Base-by-base conservation (phyloP, 2,797 vertebrate species). In the Nannoperca obscura region DNA sequence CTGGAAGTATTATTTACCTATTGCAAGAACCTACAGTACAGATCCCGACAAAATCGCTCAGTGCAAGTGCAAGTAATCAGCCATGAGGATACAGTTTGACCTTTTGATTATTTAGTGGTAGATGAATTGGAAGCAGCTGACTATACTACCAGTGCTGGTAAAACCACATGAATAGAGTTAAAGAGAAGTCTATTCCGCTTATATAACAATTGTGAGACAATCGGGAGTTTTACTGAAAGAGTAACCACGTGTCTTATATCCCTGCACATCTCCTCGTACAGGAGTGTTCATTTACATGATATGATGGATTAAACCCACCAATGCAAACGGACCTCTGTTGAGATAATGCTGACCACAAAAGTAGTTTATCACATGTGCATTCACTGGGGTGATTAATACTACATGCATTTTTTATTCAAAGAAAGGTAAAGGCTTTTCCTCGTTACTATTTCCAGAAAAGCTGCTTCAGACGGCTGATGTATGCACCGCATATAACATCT, bases 61-160 rank as follows among this genome's bases (percentile, higher is more conserved):
- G 34, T 34, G 9, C 27, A 63, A 49, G 12, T 59, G 1, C 2
- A 69, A 61, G 66, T n/a, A 61, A 65, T 40, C 7, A 59, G 58
- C 38, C 55, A 0, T 42, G 54, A 70, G 20, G 22, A 62, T 50
- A 46, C 19, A 54, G 22, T 60, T 46, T 76, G 47, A 64, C 6
- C 66, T 59, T 74, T 50, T 53, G 34, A 78, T 20, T n/a, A 49
- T 49, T 24, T 27, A 71, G 44, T 36, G 17, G 27, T 14, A 3
- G 34, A 3, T 73, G 46, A 71, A 88, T 78, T 76, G 49, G 53
- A 87, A 69, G 78, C 84, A 87, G 73, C 64, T 89, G 73, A 87
- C 66, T 73, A 12, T 68, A 63, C 38, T 42, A 58, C 60, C 49
- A 53, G 20, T 64, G 53, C 46, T 71, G 22, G n/a, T 66, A 44